Conservation (phyloP, 2,888 invertebrate genomes). For the Cataglyphis altisquamis region DNA sequence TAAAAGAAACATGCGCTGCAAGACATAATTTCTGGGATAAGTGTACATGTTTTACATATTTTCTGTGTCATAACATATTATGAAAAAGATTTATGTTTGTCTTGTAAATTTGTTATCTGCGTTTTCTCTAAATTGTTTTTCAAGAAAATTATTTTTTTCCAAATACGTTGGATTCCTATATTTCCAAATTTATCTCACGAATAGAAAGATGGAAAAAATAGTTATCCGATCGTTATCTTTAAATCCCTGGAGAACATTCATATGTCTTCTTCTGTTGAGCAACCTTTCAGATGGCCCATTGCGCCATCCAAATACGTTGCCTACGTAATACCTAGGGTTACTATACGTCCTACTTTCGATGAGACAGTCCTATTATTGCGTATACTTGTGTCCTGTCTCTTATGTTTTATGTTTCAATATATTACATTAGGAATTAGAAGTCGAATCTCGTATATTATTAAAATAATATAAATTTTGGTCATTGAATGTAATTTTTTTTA, state of each 20-base stretch:
- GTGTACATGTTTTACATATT: constrained; percentile 7
- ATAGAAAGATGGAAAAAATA: neutral
- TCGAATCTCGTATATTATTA: neutral
- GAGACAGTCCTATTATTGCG: constrained; percentile 22
- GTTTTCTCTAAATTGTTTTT: neutral
- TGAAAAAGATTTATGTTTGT: neutral
- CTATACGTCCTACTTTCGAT: constrained; percentile 19
- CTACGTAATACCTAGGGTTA: constrained; percentile 20
- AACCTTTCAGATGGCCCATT: constrained; percentile 16
- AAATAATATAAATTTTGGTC: neutral
- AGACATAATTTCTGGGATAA: neutral
- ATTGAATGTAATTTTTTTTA: constrained; percentile 1
- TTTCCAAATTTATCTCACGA: neutral
- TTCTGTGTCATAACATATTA: neutral
- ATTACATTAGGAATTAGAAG: neutral
- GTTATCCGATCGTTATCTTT: constrained; percentile 3
- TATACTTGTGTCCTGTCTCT: neutral
- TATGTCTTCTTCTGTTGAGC: constrained; percentile 18
- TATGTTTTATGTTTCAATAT: neutral
- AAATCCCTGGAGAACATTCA: constrained; percentile 6
- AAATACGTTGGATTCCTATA: constrained; percentile 2
- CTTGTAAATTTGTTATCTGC: neutral
- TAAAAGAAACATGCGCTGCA: neutral
- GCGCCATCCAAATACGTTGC: constrained; percentile 2
- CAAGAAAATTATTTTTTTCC: neutral